Evolutionary conservation across 2,113 vertebrate genomes (phyloP), one percentile per base, ranked within the genome.

Genomic region (Phylloscopus trochilus): DNA sequence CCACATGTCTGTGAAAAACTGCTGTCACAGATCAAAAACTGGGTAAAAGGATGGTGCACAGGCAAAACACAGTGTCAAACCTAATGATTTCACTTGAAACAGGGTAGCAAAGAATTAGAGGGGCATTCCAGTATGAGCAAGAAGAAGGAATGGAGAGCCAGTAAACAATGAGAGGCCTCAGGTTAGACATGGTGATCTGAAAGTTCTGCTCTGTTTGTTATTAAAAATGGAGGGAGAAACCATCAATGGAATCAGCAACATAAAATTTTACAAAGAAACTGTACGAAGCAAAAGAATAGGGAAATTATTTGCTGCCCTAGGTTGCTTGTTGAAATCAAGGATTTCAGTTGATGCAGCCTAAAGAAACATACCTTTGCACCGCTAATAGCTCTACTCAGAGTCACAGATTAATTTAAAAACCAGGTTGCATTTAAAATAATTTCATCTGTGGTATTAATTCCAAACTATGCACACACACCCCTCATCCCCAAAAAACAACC

Each of bases 381-480:
- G 35, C 18, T 44, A 64, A 76, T 5, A 84, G 9, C 28, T 39
- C 49, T 66, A 53, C 18, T 33, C 31, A 64, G 44, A 72, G 17
- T 21, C 20, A 8, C 6, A 67, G 9, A 13, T 30, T 67, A 67
- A 75, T 47, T 63, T 39, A 62, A 89, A 93, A 39, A 28, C 41
- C 44, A 49, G 14, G 2, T 27, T 44, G 15, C 9, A 49, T 41
- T 56, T 68, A 26, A 72, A 68, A 41, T 10, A 0, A 63, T 66
- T 41, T 33, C 47, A 4, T 47, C 30, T 0, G 0, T 15, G 19
- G 8, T 51, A 66, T 53, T 41, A 87, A 22, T 62, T 10, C 4
- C 27, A 43, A 78, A 62, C 13, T 46, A 58, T 1, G 9, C 5
- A 19, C 9, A 28, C 2, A 18, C 1, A 3, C 9, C 7, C 9